Percentiles rank a stretch among this genome's conserved stretches.
Evolutionary conservation across 2,113 vertebrate species (phyloP).

Genomic region (Hoplias malabaricus): DNA sequence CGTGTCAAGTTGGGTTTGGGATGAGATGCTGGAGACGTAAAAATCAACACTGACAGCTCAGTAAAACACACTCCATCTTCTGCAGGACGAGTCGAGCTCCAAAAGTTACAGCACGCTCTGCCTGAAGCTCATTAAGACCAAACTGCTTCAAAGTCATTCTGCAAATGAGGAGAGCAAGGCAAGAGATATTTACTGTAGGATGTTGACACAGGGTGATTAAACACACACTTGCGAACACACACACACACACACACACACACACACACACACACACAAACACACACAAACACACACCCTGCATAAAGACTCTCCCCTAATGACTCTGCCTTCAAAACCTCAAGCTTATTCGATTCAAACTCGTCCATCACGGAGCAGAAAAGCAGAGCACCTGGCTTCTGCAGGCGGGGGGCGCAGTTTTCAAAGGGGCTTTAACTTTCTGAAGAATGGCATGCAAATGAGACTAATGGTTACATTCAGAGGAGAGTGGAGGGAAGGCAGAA

Average conservation of each 20-base stretch:
- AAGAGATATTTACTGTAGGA: constrained; percentile 33
- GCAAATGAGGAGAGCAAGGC: constrained; percentile 8
- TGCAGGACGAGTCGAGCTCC: neutral
- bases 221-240: neutral
- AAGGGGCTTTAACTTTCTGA: constrained; percentile 28
- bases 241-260: neutral
- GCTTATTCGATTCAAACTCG: constrained; percentile 24
- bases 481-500: constrained; percentile 50
- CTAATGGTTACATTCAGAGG: constrained; percentile 53
- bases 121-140: constrained; percentile 33
- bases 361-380: constrained; percentile 27
- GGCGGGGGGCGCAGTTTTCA: neutral
- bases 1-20: no score
- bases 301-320: constrained; percentile 38
- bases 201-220: constrained; percentile 41
- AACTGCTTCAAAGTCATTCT: constrained; percentile 24
- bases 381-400: constrained; percentile 41
- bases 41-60: no score
- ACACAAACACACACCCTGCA: neutral
- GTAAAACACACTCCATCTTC: neutral
- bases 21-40: neutral
- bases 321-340: constrained; percentile 33
- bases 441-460: constrained; percentile 48
- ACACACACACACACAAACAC: neutral
- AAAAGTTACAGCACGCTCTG: neutral